Base-by-base conservation (phyloP, 2,888 invertebrate genomes). In the Dryomyza anilis region DNA sequence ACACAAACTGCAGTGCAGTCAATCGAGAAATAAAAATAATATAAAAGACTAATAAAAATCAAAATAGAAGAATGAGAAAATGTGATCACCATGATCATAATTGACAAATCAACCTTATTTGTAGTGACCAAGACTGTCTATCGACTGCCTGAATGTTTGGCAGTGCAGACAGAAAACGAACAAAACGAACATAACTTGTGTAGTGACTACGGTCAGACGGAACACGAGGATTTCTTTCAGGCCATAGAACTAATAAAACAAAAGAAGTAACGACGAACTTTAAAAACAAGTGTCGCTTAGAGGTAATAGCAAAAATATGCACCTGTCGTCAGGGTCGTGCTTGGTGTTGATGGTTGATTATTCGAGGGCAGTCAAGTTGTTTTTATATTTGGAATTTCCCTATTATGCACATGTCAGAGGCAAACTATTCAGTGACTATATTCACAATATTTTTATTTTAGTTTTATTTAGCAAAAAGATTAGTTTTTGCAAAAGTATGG, bases 61-160 rank as follows among this genome's bases (percentile, higher is more conserved):
- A 61, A 53, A 14, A 53, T 19, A 52, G 23, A 6, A 3, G n/a
- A n/a, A 6, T 7, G 3, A 39, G 39, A n/a, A n/a, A 3, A n/a
- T n/a, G n/a, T n/a, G n/a, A n/a, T n/a, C n/a, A n/a, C n/a, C 43
- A 16, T 27, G 27, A 52, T 36, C 46, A 23, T 50, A 60, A 60
- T 52, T 33, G 52, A 53, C 53, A 39, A 61, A 61, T 61, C 61
- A 61, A 53, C 43, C 43, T 39, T 21, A 27, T 29, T 14, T 29
- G 52, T 29, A 16, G 23, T n/a, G 39, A 39, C 39, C 39, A 39
- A 39, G 39, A n/a, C 39, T n/a, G 39, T 3, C 39, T 2, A 7
- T n/a, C 39, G 39, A 39, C 14, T 48, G 21, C 16, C 19, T 8
- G 16, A 58, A 46, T n/a, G n/a, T n/a, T n/a, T n/a, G 29, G 8